A percentile compares a stretch with the other conserved stretches of the same genome.
Conservation (phyloP, 2,797 vertebrate species). For the Chrysocyon brachyurus region DNA sequence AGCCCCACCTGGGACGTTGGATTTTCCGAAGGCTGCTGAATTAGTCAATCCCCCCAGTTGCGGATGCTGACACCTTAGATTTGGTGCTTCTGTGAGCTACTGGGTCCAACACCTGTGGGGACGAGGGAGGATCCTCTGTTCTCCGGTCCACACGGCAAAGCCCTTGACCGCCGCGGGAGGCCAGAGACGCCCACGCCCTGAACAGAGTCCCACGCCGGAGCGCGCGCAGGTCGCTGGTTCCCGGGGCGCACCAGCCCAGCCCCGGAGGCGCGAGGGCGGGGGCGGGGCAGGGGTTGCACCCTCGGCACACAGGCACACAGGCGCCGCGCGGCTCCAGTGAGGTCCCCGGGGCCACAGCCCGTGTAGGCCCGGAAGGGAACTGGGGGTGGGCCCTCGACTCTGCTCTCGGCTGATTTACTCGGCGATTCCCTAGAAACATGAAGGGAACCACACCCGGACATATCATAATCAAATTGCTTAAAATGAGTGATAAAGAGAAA, state of each 20-base stretch:
- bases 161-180: neutral
- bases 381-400: rapidly evolving
- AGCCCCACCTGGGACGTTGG: neutral
- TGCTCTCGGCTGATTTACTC: neutral
- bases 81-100: neutral
- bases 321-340: no score
- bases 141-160: neutral
- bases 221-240: no score
- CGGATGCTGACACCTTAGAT: neutral
- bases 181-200: neutral
- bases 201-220: neutral
- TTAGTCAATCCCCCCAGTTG: neutral
- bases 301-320: no score
- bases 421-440: neutral
- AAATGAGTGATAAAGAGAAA: neutral
- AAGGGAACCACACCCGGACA: neutral
- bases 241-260: no score
- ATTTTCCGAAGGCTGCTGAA: neutral
- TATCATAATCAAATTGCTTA: neutral
- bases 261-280: no score
- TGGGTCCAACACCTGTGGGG: neutral
- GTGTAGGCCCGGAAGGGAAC: neutral
- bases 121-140: neutral
- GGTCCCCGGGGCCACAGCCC: no score
- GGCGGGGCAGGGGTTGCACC: no score